Percentiles rank a stretch among this genome's conserved stretches.
Conservation (phyloP, 2,888 invertebrate genomes). For the Lydus trimaculatus region DNA sequence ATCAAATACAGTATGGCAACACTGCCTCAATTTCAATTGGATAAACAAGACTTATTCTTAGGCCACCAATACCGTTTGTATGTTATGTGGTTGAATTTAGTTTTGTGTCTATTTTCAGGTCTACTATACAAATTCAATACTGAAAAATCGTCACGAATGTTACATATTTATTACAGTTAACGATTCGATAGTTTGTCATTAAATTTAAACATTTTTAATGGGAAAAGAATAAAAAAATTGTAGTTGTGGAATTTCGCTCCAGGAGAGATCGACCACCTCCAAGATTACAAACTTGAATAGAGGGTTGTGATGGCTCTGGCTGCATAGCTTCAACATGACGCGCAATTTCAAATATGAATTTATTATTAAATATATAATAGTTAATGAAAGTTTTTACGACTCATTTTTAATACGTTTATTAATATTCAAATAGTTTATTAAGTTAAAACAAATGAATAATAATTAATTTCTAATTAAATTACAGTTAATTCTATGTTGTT, state of each 20-base stretch:
- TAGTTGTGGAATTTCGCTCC: background rate
- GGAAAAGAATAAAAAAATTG: background rate
- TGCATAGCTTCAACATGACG: background rate
- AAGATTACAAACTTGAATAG: background rate
- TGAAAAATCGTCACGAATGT: background rate
- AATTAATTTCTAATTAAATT: conserved; percentile 3
- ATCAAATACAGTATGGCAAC: conserved; percentile 24
- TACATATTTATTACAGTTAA: too few species aligned
- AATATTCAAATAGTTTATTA: background rate
- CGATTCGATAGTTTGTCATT: background rate
- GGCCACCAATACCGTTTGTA: background rate
- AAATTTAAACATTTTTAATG: background rate
- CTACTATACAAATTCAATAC: background rate
- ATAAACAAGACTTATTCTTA: conserved; percentile 34
- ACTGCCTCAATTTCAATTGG: conserved; percentile 23
- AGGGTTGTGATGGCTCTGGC: too few species aligned
- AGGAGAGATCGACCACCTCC: background rate
- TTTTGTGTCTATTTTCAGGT: background rate
- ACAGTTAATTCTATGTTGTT: background rate
- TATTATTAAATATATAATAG: background rate
- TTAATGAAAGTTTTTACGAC: background rate
- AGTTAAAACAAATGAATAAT: background rate
- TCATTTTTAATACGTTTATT: background rate
- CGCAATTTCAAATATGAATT: background rate
- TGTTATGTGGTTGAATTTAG: background rate